phyloP scores from a whole-genome alignment of 2,113 vertebrate species.

The Phalacrocorax brasilianus region DNA sequence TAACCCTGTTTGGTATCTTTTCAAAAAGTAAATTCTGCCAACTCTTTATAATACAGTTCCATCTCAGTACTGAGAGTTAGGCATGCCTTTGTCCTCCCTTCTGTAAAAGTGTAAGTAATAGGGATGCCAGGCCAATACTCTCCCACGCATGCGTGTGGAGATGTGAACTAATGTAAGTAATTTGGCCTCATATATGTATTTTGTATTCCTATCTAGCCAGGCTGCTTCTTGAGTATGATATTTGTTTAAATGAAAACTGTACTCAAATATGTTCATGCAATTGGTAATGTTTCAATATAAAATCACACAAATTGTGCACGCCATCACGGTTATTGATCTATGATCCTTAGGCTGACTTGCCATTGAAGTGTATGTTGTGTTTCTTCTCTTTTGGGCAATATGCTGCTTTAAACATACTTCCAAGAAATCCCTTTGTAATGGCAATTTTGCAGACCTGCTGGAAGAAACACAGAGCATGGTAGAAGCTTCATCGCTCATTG shows the following conservation, averaged over 20 bases:
- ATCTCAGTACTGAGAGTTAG: background rate
- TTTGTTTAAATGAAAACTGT: background rate
- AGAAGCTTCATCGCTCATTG: background rate
- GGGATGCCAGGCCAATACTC: background rate
- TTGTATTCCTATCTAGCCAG: background rate
- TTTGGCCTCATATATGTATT: background rate
- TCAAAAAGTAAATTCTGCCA: background rate
- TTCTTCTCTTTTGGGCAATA: background rate
- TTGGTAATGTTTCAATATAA: background rate
- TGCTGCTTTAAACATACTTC: background rate
- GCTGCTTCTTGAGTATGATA: background rate
- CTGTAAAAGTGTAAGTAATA: background rate
- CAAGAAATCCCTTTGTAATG: background rate
- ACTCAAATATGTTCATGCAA: background rate
- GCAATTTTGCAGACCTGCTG: background rate
- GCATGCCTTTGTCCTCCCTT: background rate
- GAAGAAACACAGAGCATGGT: background rate
- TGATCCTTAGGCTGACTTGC: background rate
- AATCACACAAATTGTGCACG: background rate
- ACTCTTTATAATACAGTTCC: background rate
- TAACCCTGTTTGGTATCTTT: background rate
- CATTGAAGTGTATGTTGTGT: accelerated
- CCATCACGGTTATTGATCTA: background rate
- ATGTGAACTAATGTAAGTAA: background rate
- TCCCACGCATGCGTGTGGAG: background rate